Percentiles rank a stretch among this genome's conserved stretches.
Evolutionary conservation across 1,140 invertebrate genomes (phyloP).

Genomic region (Sipha flava): DNA sequence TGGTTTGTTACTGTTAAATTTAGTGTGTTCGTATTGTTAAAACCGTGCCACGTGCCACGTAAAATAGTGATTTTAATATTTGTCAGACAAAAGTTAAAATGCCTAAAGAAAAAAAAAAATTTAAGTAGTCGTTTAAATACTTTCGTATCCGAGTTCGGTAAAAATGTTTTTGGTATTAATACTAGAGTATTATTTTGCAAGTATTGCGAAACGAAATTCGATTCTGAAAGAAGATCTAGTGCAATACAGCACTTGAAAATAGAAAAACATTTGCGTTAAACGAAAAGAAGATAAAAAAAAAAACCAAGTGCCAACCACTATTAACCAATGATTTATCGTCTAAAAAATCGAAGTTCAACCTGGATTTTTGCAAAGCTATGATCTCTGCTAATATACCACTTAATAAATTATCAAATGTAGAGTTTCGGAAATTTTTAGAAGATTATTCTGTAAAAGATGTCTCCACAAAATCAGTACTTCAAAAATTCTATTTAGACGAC

Average conservation of each 20-base stretch:
- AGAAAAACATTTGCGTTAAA: neutral
- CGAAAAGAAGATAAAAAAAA: neutral
- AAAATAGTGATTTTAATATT: too few species aligned
- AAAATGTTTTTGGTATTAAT: neutral
- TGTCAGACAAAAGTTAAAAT: too few species aligned
- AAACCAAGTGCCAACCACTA: neutral
- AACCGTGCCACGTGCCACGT: too few species aligned
- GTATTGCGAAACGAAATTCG: neutral
- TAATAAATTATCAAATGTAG: neutral
- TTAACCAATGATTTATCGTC: neutral
- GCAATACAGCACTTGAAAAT: neutral
- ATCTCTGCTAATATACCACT: neutral
- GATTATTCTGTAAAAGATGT: neutral
- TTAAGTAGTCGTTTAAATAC: too few species aligned
- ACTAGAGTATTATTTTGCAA: neutral
- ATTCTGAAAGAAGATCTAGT: neutral
- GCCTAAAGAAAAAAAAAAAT: too few species aligned
- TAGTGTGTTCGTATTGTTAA: too few species aligned
- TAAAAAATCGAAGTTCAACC: neutral
- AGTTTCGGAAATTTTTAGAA: neutral
- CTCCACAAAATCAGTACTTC: neutral
- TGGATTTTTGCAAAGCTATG: neutral
- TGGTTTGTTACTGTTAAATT: too few species aligned
- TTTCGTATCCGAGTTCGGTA: neutral
- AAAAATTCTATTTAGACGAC: neutral